Evolutionary conservation across 2,113 vertebrate genomes (phyloP).

Genomic region (Poeciliopsis retropinna): DNA sequence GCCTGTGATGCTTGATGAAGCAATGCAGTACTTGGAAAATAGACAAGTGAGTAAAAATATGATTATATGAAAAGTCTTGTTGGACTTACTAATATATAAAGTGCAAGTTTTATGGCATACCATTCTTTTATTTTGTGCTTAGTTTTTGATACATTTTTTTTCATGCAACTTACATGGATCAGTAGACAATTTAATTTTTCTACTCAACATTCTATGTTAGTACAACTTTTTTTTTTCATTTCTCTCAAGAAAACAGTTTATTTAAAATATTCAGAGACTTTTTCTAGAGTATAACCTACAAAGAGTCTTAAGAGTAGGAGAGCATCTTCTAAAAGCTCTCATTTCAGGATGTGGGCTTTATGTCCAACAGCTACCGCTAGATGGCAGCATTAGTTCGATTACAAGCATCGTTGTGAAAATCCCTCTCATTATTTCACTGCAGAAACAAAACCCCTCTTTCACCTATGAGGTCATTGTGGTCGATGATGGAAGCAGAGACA

Average conservation of each 20-base stretch:
- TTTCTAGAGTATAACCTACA: background rate
- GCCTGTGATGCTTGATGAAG: slow-evolving; percentile 96
- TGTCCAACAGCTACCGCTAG: slow-evolving; percentile 47
- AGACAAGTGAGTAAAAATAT: slow-evolving; percentile 84
- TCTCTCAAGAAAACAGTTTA: background rate
- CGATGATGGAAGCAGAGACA: slow-evolving; percentile 95
- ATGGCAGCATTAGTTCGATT: slow-evolving; percentile 46
- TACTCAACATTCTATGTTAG: background rate
- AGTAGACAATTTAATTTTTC: background rate
- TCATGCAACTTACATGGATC: background rate
- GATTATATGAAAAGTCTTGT: background rate
- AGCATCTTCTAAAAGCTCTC: background rate
- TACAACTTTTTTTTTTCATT: background rate
- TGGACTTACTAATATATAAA: background rate
- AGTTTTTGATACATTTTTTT: background rate
- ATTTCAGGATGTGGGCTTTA: background rate
- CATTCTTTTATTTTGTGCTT: background rate
- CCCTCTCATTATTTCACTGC: slow-evolving; percentile 33
- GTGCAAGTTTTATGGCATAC: background rate
- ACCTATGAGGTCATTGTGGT: slow-evolving; percentile 95
- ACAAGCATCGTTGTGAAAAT: background rate
- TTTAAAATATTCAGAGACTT: background rate
- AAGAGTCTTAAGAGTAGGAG: no score
- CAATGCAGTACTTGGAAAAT: slow-evolving; percentile 90
- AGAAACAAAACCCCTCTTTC: slow-evolving; percentile 87